Evolutionary conservation across 2,113 vertebrate genomes (phyloP), one percentile per base, ranked within the genome.

Genomic region (Polyodon spathula): DNA sequence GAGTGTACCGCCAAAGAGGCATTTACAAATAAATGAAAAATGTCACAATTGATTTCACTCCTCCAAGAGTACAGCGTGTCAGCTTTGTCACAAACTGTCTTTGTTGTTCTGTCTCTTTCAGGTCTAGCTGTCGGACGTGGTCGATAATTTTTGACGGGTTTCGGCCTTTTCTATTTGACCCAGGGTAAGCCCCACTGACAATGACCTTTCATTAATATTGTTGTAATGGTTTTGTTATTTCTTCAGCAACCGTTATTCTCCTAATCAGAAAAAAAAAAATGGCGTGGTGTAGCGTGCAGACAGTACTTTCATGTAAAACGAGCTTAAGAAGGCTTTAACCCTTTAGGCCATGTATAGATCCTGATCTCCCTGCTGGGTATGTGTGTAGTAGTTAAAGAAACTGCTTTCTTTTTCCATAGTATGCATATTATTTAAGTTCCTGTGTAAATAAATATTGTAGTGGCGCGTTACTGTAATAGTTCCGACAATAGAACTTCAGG

Each of bases 1-100:
- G 90, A 95, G 85, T 81, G 76, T 88, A 71, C 85, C 88, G 86
- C 89, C 89, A 89, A 87, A 85, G 89, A 93, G 82, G 82, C 93
- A 95, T 96, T 98, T 97, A 97, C 93, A 97, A 95, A 98, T 97
- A 98, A 96, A 98, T 97, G 93, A 97, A 97, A 98, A 98, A 94
- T 93, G 95, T 95, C 94, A 97, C 92, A 93, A 91, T 90, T 91
- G 90, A 95, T 97, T 93, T 91, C 71, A 78, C 81, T 92, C 71
- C 77, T 89, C 87, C 75, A 66, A 73, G 86, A 87, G 74, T 74
- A 80, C 75, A 72, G 73, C 56, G 64, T 90, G 90, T 93, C 90
- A 90, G 89, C 85, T 92, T 92, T 92, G 92, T 94, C 93, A 93
- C 87, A 89, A 91, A 87, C 87, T 85, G 79, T 91, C 88, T 90